A percentile compares a stretch with the other conserved stretches of the same genome.
Evolutionary conservation across 1,140 invertebrate genomes (phyloP).

Genomic region (Epicauta chinensis): DNA sequence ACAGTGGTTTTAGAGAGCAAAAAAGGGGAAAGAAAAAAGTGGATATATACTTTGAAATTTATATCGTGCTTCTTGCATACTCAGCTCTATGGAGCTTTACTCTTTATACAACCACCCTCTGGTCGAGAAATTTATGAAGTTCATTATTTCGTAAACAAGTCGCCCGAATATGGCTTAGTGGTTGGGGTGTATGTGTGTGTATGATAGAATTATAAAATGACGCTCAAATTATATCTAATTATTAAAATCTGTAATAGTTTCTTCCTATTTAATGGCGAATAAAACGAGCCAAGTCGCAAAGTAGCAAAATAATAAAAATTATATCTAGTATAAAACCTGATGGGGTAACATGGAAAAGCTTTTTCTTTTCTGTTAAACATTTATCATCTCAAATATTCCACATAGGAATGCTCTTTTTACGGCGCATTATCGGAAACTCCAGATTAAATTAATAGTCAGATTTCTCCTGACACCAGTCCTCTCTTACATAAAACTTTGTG

Average conservation of each 20-base stretch:
- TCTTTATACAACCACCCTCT: slow-evolving; percentile 12
- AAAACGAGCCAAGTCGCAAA: slow-evolving; percentile 1
- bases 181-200: background rate
- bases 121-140: slow-evolving; percentile 27
- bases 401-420: background rate
- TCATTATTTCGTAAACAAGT: slow-evolving; percentile 28
- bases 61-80: slow-evolving; percentile 15
- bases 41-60: slow-evolving; percentile 4
- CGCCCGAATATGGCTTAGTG: slow-evolving; percentile 19
- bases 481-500: too few relatives aligned
- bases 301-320: slow-evolving; percentile 21
- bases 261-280: too few relatives aligned
- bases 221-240: too few relatives aligned
- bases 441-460: slow-evolving; percentile 6
- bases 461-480: background rate
- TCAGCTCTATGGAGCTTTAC: slow-evolving; percentile 5
- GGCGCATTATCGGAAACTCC: background rate
- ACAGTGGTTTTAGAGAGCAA: background rate
- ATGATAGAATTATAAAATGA: too few relatives aligned
- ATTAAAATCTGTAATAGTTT: too few relatives aligned
- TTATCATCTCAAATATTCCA: slow-evolving; percentile 13
- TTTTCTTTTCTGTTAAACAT: slow-evolving; percentile 18
- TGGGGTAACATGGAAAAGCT: slow-evolving; percentile 16
- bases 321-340: slow-evolving; percentile 13
- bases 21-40: background rate